Evolutionary conservation across 2,888 invertebrate species (phyloP).

Genomic region (Dascillus cervinus): DNA sequence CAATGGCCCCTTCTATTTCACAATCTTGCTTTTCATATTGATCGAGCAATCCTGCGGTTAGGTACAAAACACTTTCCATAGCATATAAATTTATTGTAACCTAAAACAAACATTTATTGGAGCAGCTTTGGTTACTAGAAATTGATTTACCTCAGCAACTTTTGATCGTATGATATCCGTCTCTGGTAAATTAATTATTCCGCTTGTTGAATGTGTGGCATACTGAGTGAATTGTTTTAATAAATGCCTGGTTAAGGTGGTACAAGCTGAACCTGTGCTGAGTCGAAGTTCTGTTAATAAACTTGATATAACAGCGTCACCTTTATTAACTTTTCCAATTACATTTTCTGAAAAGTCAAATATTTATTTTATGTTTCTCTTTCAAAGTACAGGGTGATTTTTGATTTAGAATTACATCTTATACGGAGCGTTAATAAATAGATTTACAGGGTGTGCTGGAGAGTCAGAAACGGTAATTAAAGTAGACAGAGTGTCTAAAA

Average conservation of each 20-base stretch:
- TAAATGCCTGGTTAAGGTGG: conserved; percentile 46
- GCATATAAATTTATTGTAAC: conserved; percentile 56
- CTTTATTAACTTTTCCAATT: conserved; percentile 52
- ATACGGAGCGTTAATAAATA: too few relatives aligned
- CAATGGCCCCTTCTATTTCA: conserved; percentile 69
- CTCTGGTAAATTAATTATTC: conserved; percentile 24
- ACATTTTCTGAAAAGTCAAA: conserved; percentile 45
- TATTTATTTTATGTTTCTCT: neutral
- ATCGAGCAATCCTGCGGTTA: conserved; percentile 75
- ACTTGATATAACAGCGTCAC: conserved; percentile 48
- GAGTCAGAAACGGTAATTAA: too few relatives aligned
- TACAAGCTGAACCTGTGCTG: conserved; percentile 38
- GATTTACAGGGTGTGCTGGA: too few relatives aligned
- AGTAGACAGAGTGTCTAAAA: too few relatives aligned
- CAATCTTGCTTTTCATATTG: conserved; percentile 69
- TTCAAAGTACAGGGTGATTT: too few relatives aligned
- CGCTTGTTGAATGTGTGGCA: conserved; percentile 45
- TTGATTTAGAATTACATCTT: too few relatives aligned
- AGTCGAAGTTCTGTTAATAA: conserved; percentile 39
- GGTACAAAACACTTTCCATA: conserved; percentile 79
- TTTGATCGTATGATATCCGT: conserved; percentile 30
- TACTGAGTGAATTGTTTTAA: conserved; percentile 46
- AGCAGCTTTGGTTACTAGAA: conserved; percentile 18
- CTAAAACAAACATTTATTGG: conserved; percentile 29
- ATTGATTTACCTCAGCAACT: conserved; percentile 30